phyloP scores from a whole-genome alignment of 2,888 invertebrate species.

The Crossocerus cetratus region DNA sequence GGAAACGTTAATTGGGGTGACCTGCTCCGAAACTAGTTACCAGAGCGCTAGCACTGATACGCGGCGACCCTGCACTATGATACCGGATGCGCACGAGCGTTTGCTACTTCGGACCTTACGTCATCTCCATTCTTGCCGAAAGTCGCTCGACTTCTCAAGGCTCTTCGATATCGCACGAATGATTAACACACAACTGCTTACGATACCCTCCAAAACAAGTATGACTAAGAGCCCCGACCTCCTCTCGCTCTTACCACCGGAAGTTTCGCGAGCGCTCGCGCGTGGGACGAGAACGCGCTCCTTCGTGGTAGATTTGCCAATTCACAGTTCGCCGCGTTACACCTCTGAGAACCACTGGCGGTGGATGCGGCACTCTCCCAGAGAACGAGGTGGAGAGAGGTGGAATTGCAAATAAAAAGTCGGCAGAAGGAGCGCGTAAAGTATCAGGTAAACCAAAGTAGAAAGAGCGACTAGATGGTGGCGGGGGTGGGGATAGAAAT shows the following conservation, averaged over 20 bases:
- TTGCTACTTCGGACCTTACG: slow-evolving; percentile 4
- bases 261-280: not conserved
- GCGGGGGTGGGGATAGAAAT: slow-evolving; percentile 68
- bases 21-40: slow-evolving; percentile 77
- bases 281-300: slow-evolving; percentile 14
- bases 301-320: slow-evolving; percentile 15
- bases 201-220: no score
- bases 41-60: slow-evolving; percentile 67
- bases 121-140: no score
- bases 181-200: no score
- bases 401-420: slow-evolving; percentile 61
- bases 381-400: slow-evolving; percentile 45
- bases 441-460: slow-evolving; percentile 68
- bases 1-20: slow-evolving; percentile 77
- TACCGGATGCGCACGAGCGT: slow-evolving; percentile 16
- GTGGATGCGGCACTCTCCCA: slow-evolving; percentile 39
- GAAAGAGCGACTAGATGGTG: slow-evolving; percentile 54
- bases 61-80: slow-evolving; percentile 56
- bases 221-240: no score
- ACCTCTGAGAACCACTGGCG: slow-evolving; percentile 38
- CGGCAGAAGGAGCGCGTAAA: slow-evolving; percentile 61
- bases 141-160: no score
- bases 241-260: not conserved
- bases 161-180: no score
- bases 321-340: slow-evolving; percentile 6